Percentiles rank a stretch among this genome's conserved stretches.
Conservation (phyloP, 2,113 vertebrate genomes). For the Phaetusa simplex region DNA sequence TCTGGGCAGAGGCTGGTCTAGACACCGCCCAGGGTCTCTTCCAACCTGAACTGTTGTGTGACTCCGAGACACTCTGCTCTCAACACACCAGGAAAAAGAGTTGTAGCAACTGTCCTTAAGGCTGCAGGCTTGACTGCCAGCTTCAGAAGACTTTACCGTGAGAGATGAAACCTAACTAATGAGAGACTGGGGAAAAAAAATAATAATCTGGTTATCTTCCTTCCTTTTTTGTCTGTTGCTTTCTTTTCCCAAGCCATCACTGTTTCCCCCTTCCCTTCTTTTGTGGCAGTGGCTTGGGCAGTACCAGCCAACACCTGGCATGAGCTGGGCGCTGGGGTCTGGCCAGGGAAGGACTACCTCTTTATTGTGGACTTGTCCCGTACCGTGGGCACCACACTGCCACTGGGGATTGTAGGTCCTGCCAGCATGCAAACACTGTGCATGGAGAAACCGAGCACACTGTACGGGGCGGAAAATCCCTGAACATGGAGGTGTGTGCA, state of each 20-base stretch:
- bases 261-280: neutral
- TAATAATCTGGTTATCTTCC: neutral
- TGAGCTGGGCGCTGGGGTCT: neutral
- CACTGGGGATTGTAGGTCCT: neutral
- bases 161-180: neutral
- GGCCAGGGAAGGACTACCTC: neutral
- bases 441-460: neutral
- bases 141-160: neutral
- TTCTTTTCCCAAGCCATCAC: neutral
- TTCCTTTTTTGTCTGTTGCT: neutral
- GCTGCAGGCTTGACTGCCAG: neutral
- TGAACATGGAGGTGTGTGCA: neutral
- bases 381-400: neutral
- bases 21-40: neutral
- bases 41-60: neutral
- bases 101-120: neutral
- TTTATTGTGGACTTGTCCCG: neutral
- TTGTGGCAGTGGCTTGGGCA: neutral
- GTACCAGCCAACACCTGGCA: neutral
- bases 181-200: neutral
- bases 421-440: rapidly evolving
- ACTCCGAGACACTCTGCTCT: neutral
- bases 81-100: neutral
- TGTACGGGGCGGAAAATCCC: neutral
- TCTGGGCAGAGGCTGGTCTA: neutral